These are phyloP conservation scores for Antedon mediterranea DNA, from an alignment of 53 echinoderm and acorn worm genomes.

Conservation along the genomic window DNA sequence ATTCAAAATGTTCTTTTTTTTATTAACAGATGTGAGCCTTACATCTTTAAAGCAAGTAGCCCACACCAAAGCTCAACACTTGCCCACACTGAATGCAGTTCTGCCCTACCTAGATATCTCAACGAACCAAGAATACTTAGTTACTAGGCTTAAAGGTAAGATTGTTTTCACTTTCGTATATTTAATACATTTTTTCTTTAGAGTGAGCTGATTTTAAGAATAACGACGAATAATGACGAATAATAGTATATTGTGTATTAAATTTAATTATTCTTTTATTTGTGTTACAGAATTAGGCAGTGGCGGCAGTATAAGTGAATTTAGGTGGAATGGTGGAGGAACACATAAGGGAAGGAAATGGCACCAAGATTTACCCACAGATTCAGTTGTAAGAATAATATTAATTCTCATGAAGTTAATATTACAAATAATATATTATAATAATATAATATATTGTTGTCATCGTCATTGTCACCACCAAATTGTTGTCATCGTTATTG, in stretches of 20 bases:
- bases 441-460: no score
- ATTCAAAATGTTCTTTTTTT: no score
- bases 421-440: no score
- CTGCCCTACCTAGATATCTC: conserved; percentile 83
- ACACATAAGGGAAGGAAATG: conserved; percentile 81
- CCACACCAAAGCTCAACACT: conserved; percentile 52
- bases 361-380: conserved; percentile 78
- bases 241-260: no score
- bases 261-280: not conserved
- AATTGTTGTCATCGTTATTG: no score
- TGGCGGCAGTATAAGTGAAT: conserved; percentile 87
- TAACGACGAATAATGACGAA: no score
- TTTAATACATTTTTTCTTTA: not conserved
- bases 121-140: conserved; percentile 86
- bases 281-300: conserved; percentile 35
- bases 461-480: no score
- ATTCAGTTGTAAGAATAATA: conserved; percentile 42
- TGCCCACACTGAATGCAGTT: conserved; percentile 66
- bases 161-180: no score
- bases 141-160: conserved; percentile 81
- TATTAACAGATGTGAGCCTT: conserved; percentile 61
- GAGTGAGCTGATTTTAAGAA: not conserved
- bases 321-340: conserved; percentile 77
- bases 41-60: conserved; percentile 72
- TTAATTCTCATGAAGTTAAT: no score